These are phyloP conservation scores for Halichondria panicea DNA, from an alignment of 37 sponge, comb jelly and placozoan genomes.

Conservation along the genomic window DNA sequence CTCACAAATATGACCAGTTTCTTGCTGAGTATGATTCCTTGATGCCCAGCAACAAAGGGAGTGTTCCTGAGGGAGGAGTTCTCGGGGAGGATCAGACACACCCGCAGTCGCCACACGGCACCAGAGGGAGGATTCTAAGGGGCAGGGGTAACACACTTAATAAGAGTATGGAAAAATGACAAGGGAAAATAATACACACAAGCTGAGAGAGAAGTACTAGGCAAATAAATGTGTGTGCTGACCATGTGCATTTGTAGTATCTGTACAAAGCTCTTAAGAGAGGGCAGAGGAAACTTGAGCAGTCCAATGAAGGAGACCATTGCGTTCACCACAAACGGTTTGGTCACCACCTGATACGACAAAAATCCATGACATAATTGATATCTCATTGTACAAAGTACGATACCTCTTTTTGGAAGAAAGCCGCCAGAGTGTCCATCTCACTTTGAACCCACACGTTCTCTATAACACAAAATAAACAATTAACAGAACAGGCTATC, in stretches of 20 bases:
- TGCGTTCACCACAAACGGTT: constrained; percentile 45
- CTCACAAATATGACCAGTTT: constrained; percentile 68
- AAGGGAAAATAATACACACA: not conserved
- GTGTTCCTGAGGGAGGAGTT: not conserved
- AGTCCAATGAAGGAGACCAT: constrained; percentile 54
- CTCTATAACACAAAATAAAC: constrained; percentile 21
- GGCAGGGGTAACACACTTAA: not conserved
- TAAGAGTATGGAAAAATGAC: not conserved
- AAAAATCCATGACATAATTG: not conserved
- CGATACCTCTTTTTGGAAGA: constrained; percentile 61
- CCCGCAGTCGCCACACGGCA: constrained; percentile 39
- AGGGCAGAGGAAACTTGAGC: constrained; percentile 35
- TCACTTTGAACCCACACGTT: constrained; percentile 47
- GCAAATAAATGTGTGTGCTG: not conserved
- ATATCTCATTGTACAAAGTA: not conserved
- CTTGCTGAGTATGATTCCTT: constrained; percentile 38
- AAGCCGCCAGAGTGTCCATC: constrained; percentile 43
- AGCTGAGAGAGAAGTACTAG: not conserved
- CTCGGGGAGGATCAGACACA: constrained; percentile 66
- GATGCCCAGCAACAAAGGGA: constrained; percentile 12
- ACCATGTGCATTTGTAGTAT: constrained; percentile 71
- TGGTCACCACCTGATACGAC: constrained; percentile 46
- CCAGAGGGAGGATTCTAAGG: constrained; percentile 48
- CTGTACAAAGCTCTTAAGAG: constrained; percentile 63
- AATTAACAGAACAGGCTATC: not conserved